Conservation (phyloP, 1,140 invertebrate species). For the Heliconius eleuchia region DNA sequence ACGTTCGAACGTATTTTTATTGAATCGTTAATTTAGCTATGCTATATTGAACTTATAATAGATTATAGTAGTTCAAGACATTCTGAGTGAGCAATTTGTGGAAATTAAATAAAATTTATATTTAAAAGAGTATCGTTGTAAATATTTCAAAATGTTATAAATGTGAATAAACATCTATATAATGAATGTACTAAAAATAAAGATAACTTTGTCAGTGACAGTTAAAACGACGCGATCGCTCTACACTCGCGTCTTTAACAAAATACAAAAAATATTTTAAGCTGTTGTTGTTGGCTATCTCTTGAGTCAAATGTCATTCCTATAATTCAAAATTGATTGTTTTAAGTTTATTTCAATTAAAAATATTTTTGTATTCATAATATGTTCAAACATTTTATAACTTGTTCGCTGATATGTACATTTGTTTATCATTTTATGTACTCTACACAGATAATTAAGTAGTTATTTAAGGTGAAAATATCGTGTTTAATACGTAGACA, state of each 20-base stretch:
- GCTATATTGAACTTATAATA: slow-evolving; percentile 21
- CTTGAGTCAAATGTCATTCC: slow-evolving; percentile 36
- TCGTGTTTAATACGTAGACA: slow-evolving; percentile 39
- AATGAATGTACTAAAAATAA: slow-evolving; percentile 34
- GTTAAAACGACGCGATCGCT: slow-evolving; percentile 28
- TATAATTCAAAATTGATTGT: slow-evolving; percentile 35
- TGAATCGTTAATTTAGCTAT: slow-evolving; percentile 39
- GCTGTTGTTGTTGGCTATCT: slow-evolving; percentile 28
- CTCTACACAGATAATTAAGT: slow-evolving; percentile 58
- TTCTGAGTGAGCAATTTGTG: slow-evolving; percentile 17
- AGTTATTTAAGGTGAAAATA: slow-evolving; percentile 54
- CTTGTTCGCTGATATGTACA: slow-evolving; percentile 38
- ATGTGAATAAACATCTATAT: slow-evolving; percentile 29
- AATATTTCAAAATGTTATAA: slow-evolving; percentile 27
- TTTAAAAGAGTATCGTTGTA: slow-evolving; percentile 20
- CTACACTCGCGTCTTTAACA: slow-evolving; percentile 41
- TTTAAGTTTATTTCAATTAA: slow-evolving; percentile 43
- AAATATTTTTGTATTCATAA: slow-evolving; percentile 35
- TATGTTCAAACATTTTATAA: slow-evolving; percentile 32
- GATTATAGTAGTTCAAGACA: slow-evolving; percentile 9
- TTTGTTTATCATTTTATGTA: slow-evolving; percentile 47
- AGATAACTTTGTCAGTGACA: slow-evolving; percentile 24
- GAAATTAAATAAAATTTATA: slow-evolving; percentile 19
- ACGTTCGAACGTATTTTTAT: slow-evolving; percentile 38
- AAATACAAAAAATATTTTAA: slow-evolving; percentile 43